Evolutionary conservation across 2,888 invertebrate genomes (phyloP).

Genomic region (Rotaria magnacalcarata): DNA sequence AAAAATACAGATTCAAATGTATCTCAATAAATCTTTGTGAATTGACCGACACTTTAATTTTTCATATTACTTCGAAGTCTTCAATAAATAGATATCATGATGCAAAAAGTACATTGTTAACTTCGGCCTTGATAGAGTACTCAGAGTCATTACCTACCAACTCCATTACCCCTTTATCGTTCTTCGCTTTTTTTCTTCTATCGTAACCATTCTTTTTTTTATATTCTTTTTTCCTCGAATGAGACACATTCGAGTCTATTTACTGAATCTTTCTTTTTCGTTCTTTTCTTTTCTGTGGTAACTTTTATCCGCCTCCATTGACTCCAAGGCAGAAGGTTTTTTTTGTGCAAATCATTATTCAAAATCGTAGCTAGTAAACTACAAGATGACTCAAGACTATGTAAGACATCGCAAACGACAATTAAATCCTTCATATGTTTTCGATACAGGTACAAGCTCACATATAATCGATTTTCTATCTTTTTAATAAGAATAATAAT

Average conservation of each 20-base stretch:
- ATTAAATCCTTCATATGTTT: background rate
- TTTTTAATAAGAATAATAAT: background rate
- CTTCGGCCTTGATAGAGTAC: background rate
- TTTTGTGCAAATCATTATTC: background rate
- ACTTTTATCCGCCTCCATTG: background rate
- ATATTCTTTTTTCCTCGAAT: background rate
- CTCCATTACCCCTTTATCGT: background rate
- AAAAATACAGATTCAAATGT: background rate
- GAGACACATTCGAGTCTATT: background rate
- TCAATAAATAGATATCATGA: background rate
- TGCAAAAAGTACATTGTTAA: background rate
- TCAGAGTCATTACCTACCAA: background rate
- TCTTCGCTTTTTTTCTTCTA: background rate
- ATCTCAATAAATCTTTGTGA: no score
- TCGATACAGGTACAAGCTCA: background rate
- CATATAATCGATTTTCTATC: background rate
- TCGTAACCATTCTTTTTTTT: background rate
- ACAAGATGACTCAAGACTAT: background rate
- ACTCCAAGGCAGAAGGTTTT: background rate
- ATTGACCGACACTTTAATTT: no score
- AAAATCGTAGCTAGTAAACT: background rate
- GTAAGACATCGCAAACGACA: background rate
- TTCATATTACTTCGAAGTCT: no score
- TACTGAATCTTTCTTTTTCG: background rate
- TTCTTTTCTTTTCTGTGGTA: background rate